Base-by-base conservation (phyloP, 1,140 invertebrate species). In the Papilio dardanus region DNA sequence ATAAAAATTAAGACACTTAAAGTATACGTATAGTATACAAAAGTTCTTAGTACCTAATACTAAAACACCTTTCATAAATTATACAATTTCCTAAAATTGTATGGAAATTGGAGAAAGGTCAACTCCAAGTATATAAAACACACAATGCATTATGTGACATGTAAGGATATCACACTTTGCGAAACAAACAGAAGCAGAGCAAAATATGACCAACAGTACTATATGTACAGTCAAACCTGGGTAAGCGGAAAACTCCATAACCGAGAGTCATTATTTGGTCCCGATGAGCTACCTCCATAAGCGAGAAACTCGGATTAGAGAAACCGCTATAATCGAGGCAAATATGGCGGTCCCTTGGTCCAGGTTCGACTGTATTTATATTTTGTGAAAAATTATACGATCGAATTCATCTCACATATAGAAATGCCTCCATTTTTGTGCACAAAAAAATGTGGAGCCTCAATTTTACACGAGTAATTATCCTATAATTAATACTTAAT, bases 21-120 rank as follows among this genome's bases (percentile, higher is more conserved):
- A 75, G 74, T 77, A 81, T 81, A 78, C 62, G 50, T 69, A 77
- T 19, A 69, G 74, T 79, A 81, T 79, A 81, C 77, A 79, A 35
- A 68, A 79, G 58, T 71, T 78, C 78, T 75, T 50, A 37, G 31
- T 69, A 69, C 37, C 67, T 69, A 71, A 12, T 68, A 19, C 31
- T 68, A 71, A 21, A 24, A 71, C 24, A 71, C 69, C 69, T 71
- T 71, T 54, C 69, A 54, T 71, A 31, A 28, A 33, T 71, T 7
- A 71, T 71, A 42, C 40, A 54, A 71, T 71, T 71, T 71, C 69
- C 69, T 19, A 10, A 14, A 54, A 10, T 33, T 30, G 16, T 71
- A 42, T 19, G 69, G 69, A 71, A 71, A 71, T 42, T 19, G 69
- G 46, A n/a, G 69, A 71, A 71, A 71, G 42, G 69, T 71, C 42